Conservation (phyloP, 2,113 vertebrate genomes). For the Litocranius walleri region DNA sequence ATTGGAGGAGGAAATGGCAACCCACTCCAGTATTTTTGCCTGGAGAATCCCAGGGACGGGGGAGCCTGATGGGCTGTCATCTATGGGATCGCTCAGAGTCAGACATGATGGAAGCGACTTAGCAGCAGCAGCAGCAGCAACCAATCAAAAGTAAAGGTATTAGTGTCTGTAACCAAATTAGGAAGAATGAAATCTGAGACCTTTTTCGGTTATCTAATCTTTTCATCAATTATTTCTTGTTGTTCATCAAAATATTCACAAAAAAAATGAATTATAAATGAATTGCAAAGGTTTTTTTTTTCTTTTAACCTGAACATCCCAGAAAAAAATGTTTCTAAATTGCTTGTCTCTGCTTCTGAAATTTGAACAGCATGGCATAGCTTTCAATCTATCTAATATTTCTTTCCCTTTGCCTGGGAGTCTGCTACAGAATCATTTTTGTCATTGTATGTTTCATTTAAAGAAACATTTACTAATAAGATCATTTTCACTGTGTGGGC, state of each 20-base stretch:
- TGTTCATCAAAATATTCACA: conserved; percentile 32
- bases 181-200: not conserved
- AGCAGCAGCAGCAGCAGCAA: not conserved
- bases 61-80: no score
- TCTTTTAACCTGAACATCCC: not conserved
- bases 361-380: conserved; percentile 16
- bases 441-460: conserved; percentile 47
- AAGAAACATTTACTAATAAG: conserved; percentile 72
- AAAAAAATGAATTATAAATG: not conserved
- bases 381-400: conserved; percentile 45
- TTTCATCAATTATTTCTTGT: not conserved
- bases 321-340: conserved; percentile 50
- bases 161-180: not conserved
- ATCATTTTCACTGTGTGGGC: conserved; percentile 65
- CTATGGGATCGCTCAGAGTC: no score
- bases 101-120: no score
- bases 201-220: not conserved
- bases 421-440: conserved; percentile 51
- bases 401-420: conserved; percentile 39
- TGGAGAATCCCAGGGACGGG: no score
- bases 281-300: not conserved
- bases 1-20: no score
- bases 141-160: not conserved
- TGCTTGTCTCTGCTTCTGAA: not conserved
- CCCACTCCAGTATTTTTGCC: no score